Conservation (phyloP, 2,797 vertebrate species). For the Peromyscus attwateri region DNA sequence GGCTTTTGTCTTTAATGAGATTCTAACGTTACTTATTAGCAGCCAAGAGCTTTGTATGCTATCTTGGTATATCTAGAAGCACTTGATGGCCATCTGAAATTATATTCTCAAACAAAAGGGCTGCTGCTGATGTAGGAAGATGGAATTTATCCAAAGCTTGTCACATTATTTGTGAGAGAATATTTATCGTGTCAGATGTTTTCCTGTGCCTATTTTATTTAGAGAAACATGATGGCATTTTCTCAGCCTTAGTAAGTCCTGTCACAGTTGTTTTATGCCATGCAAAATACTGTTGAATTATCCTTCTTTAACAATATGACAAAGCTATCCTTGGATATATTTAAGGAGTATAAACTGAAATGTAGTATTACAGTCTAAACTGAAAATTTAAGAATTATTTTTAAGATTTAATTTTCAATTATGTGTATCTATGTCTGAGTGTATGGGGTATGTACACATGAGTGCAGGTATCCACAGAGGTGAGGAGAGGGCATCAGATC, state of each 20-base stretch:
- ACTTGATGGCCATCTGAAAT: background rate
- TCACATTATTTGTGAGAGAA: slow-evolving; percentile 51
- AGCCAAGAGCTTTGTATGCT: background rate
- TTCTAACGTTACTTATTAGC: background rate
- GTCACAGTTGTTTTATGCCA: background rate
- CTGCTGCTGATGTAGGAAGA: background rate
- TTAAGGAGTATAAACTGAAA: slow-evolving; percentile 15
- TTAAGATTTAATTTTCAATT: background rate
- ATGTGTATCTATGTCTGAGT: background rate
- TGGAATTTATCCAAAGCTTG: slow-evolving; percentile 33
- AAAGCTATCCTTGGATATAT: background rate
- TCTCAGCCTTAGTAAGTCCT: background rate
- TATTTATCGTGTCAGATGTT: slow-evolving; percentile 9
- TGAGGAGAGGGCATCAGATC: background rate
- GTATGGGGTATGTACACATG: background rate
- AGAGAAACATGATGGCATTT: background rate
- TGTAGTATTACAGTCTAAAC: background rate
- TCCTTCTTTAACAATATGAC: background rate
- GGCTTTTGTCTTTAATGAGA: slow-evolving; percentile 41
- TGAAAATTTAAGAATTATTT: background rate
- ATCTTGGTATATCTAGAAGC: slow-evolving; percentile 10
- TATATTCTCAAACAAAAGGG: slow-evolving; percentile 6
- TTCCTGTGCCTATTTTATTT: slow-evolving; percentile 3
- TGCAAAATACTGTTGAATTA: slow-evolving; percentile 20
- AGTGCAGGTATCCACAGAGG: background rate